Base-by-base conservation (phyloP, 2,797 vertebrate genomes). In the Poeciliopsis paucimaculata region DNA sequence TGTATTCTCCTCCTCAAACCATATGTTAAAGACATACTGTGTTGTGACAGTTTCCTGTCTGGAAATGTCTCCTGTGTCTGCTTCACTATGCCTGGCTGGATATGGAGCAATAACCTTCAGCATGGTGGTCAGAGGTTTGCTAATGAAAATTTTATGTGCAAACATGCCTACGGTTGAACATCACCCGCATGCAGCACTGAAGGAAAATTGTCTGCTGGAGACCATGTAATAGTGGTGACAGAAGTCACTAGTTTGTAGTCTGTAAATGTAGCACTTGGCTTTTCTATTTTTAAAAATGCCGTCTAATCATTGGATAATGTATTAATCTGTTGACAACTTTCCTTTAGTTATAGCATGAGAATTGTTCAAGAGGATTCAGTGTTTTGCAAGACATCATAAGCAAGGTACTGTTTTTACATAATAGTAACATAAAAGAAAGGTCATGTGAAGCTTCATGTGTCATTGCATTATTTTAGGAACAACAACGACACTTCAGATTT, bases 281-380 rank as follows among this genome's bases (percentile, higher is more conserved):
- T 0, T 68, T 89, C 88, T 93, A 89, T 89, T 93, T 92, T 88
- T 84, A 86, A 82, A 89, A 87, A 85, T 23, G 72, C 84, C 84
- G 82, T 77, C 64, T 83, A 90, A 90, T 90, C 86, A 89, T 82
- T 83, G 78, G 86, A 87, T 94, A 85, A 92, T 93, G 94, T 90
- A 91, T 94, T 93, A 47, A 93, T 92, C 76, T 34, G 23, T 0
- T n/a, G 46, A 86, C 83, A 87, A 77, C 75, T 75, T 80, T 86
- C 46, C 26, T 75, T 77, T 83, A 81, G 90, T 75, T 78, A 80
- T 55, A 84, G 77, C 76, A 64, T 72, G 79, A 41, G 62, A 72
- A 74, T 57, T n/a, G 41, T 70, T 82, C 0, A 47, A 39, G 15
- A 49, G 20, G 79, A 15, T 46, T 60, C 8, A 2, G 34, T 5